phyloP scores from a whole-genome alignment of 1,140 invertebrate genomes.

The Lordiphosa stackelbergi region DNA sequence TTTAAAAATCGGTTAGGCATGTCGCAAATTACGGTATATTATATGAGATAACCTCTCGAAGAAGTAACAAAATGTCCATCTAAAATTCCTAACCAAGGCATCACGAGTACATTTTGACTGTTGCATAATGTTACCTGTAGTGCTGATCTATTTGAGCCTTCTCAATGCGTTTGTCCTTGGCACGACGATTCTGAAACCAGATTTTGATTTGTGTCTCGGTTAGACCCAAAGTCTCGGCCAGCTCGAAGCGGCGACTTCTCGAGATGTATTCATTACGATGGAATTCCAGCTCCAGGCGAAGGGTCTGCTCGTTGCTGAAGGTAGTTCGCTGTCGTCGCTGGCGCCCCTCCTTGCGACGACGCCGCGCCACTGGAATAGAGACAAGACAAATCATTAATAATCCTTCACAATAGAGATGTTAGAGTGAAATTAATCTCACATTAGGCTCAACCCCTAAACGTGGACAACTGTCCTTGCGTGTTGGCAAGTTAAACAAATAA shows the following conservation, averaged over 20 bases:
- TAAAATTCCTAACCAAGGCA: too few species aligned
- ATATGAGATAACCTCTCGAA: too few species aligned
- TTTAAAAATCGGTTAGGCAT: too few species aligned
- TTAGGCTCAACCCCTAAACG: slow-evolving; percentile 35
- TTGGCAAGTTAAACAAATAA: slow-evolving; percentile 66
- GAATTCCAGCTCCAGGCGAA: slow-evolving; percentile 93
- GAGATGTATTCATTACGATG: slow-evolving; percentile 94
- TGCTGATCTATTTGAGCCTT: slow-evolving; percentile 96
- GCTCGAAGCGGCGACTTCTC: slow-evolving; percentile 88
- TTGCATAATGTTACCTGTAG: slow-evolving; percentile 83
- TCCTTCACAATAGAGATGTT: slow-evolving; percentile 52
- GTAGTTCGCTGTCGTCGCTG: slow-evolving; percentile 94
- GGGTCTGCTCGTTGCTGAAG: slow-evolving; percentile 95
- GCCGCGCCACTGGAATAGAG: slow-evolving; percentile 84
- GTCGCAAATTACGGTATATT: too few species aligned
- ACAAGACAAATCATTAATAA: slow-evolving; percentile 5
- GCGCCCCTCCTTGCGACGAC: slow-evolving; percentile 89
- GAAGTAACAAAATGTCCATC: too few species aligned
- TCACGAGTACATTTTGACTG: too few species aligned
- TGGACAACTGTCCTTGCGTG: slow-evolving; percentile 42
- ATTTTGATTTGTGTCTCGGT: slow-evolving; percentile 97
- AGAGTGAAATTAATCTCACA: slow-evolving; percentile 70
- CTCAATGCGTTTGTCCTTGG: slow-evolving; percentile 97
- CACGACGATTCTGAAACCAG: slow-evolving; percentile 97
- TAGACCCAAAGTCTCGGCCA: slow-evolving; percentile 88